A percentile compares a stretch with the other conserved stretches of the same genome.
phyloP scores from a whole-genome alignment of 2,113 vertebrate species.

The Strix aluco region DNA sequence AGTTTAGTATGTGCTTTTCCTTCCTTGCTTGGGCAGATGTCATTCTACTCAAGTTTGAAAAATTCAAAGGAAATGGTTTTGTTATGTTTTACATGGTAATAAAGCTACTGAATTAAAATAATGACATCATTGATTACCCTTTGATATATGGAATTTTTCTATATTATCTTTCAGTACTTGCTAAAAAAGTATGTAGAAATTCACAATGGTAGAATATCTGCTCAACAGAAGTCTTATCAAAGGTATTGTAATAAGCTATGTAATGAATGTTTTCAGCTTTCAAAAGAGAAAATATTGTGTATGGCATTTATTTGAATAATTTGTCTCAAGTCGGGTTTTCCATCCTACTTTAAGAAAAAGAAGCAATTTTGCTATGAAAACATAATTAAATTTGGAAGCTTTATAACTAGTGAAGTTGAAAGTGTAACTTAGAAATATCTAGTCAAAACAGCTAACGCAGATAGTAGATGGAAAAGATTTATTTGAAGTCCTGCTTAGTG shows the following conservation, averaged over 20 bases:
- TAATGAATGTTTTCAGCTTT: constrained; percentile 13
- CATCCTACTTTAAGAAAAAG: neutral
- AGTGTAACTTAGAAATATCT: neutral
- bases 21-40: neutral
- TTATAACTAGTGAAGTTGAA: neutral
- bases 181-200: neutral
- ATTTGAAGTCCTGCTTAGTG: constrained; percentile 12
- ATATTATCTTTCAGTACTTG: constrained; percentile 13
- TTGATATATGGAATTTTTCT: neutral
- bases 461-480: neutral
- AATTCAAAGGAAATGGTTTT: neutral
- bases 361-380: neutral
- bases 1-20: neutral
- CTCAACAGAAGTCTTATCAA: constrained; percentile 8
- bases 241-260: constrained; percentile 12
- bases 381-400: neutral
- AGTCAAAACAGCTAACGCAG: neutral
- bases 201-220: neutral
- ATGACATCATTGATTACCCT: neutral
- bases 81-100: neutral
- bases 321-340: neutral
- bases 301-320: neutral
- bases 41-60: neutral
- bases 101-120: neutral
- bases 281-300: neutral